Percentiles rank a stretch among this genome's conserved stretches.
phyloP scores from a whole-genome alignment of 2,797 vertebrate species.

The Ctenopoma kingsleyae region DNA sequence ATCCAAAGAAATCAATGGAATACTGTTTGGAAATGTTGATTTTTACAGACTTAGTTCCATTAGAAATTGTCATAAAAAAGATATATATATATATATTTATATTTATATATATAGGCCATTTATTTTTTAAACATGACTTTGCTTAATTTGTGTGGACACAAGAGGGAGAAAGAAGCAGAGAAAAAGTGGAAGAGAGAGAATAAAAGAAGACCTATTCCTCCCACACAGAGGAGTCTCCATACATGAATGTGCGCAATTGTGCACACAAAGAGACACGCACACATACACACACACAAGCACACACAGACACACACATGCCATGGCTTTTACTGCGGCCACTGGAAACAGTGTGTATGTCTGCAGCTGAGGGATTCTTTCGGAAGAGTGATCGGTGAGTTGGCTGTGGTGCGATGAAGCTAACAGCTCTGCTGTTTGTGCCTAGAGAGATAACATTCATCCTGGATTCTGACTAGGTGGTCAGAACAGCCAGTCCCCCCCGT shows the following conservation, averaged over 20 bases:
- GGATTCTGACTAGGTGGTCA: slow-evolving; percentile 70
- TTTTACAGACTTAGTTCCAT: slow-evolving; percentile 81
- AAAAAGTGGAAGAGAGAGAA: slow-evolving; percentile 77
- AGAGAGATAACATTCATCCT: slow-evolving; percentile 80
- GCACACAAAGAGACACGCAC: slow-evolving; percentile 26
- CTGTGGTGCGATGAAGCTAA: slow-evolving; percentile 63
- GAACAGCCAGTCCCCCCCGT: slow-evolving; percentile 60
- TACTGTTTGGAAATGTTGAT: slow-evolving; percentile 75
- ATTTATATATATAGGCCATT: slow-evolving; percentile 80
- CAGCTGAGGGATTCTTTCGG: slow-evolving; percentile 62
- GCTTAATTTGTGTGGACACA: slow-evolving; percentile 73
- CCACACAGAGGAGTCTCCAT: slow-evolving; percentile 62
- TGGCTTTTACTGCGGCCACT: slow-evolving; percentile 72
- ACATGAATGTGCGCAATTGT: slow-evolving; percentile 44
- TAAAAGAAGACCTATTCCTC: slow-evolving; percentile 76
- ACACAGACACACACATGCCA: slow-evolving; percentile 47
- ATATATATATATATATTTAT: slow-evolving; percentile 79
- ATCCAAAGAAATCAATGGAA: slow-evolving; percentile 72
- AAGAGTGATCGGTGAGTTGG: slow-evolving; percentile 69
- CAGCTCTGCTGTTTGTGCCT: slow-evolving; percentile 77
- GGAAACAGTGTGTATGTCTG: slow-evolving; percentile 73
- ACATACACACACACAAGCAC: slow-evolving; percentile 21
- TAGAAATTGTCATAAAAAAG: slow-evolving; percentile 85
- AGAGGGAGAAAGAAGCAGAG: slow-evolving; percentile 73
- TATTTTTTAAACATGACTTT: slow-evolving; percentile 78